A percentile compares a stretch with the other conserved stretches of the same genome.
These are phyloP conservation scores for Cryptocheilus praepositus DNA, from an alignment of 2,888 invertebrate species.

Conservation along the genomic window DNA sequence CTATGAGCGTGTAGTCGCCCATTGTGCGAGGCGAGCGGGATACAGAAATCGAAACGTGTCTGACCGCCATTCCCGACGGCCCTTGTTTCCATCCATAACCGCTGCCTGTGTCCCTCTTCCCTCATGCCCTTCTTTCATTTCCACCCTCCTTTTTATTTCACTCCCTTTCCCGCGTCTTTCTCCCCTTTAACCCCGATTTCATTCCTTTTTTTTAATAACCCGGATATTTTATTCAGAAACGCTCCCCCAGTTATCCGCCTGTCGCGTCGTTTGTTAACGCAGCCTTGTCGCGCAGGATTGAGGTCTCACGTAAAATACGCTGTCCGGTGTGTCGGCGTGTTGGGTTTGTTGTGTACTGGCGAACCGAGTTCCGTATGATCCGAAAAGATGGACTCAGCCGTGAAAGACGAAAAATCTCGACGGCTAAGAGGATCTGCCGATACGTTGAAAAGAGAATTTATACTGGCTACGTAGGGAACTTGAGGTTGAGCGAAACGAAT, in stretches of 20 bases:
- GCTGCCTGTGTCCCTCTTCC: neutral
- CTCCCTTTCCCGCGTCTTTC: too few relatives aligned
- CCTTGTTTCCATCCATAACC: conserved; percentile 17
- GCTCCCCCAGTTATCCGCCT: conserved; percentile 31
- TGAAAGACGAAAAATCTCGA: too few relatives aligned
- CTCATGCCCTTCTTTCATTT: conserved; percentile 9
- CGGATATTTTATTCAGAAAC: conserved; percentile 55
- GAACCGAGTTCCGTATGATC: too few relatives aligned
- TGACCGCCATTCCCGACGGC: conserved; percentile 7
- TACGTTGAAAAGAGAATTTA: too few relatives aligned
- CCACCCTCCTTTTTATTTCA: neutral
- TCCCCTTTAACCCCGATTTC: conserved; percentile 9
- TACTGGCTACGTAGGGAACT: too few relatives aligned
- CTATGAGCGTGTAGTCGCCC: neutral
- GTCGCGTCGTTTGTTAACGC: conserved; percentile 56
- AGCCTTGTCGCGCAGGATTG: conserved; percentile 59
- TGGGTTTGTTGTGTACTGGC: neutral
- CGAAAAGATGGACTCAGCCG: too few relatives aligned
- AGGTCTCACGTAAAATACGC: conserved; percentile 54
- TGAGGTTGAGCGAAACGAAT: too few relatives aligned
- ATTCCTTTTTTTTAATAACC: conserved; percentile 33
- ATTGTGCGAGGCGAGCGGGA: conserved; percentile 9
- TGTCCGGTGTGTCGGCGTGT: neutral
- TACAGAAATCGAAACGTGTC: conserved; percentile 37
- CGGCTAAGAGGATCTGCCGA: too few relatives aligned